Conservation (phyloP, 2,888 invertebrate genomes). For the Conus canariensis region DNA sequence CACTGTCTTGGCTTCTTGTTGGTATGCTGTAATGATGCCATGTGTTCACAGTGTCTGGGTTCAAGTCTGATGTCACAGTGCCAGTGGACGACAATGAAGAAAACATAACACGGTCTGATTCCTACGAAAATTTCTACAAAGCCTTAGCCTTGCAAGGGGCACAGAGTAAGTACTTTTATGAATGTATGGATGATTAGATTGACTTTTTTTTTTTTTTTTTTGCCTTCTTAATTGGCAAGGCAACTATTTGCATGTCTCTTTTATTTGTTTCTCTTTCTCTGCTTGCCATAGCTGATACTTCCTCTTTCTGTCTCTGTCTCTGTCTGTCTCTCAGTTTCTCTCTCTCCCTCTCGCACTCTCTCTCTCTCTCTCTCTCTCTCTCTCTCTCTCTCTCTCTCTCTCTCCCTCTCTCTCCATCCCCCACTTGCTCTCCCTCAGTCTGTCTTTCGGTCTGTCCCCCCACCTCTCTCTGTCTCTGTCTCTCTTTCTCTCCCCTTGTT, state of each 20-base stretch:
- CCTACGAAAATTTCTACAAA: constrained; percentile 84
- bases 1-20: too few species aligned
- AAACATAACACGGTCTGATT: constrained; percentile 88
- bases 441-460: too few species aligned
- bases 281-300: not conserved
- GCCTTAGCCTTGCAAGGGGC: constrained; percentile 44
- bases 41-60: constrained; percentile 69
- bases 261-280: not conserved
- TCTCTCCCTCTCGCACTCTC: not conserved
- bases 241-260: not conserved
- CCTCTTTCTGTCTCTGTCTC: not conserved
- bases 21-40: too few species aligned
- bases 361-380: too few species aligned
- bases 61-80: constrained; percentile 75
- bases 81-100: constrained; percentile 81
- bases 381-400: too few species aligned
- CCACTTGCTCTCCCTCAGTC: too few species aligned
- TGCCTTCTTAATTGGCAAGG: not conserved
- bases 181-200: not conserved
- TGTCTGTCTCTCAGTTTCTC: not conserved
- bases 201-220: not conserved
- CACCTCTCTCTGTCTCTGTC: too few species aligned
- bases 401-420: too few species aligned
- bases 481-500: too few species aligned
- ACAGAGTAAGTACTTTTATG: constrained; percentile 26